Percentiles rank a stretch among this genome's conserved stretches.
phyloP scores from a whole-genome alignment of 2,888 invertebrate species.

The Netelia fuscicornis region DNA sequence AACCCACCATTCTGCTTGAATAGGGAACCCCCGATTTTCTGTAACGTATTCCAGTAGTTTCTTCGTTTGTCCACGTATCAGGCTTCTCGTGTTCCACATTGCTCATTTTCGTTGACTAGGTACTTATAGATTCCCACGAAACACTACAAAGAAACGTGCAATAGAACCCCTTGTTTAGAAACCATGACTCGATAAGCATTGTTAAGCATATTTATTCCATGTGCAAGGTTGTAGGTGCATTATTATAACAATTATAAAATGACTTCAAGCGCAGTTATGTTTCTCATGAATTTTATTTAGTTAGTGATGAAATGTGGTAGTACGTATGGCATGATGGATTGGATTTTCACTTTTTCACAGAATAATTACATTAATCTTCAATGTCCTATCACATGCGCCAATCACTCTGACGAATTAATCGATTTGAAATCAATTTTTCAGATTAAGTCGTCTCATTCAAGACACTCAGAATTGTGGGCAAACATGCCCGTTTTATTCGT shows the following conservation, averaged over 20 bases:
- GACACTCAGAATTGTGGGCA: neutral
- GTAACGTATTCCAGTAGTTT: constrained; percentile 73
- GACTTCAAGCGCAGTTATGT: neutral
- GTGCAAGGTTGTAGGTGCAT: neutral
- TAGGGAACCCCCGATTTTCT: constrained; percentile 73
- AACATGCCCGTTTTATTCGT: constrained; percentile 10
- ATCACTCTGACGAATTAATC: neutral
- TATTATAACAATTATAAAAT: neutral
- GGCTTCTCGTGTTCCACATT: constrained; percentile 75
- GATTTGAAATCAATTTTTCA: neutral
- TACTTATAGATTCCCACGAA: constrained; percentile 72
- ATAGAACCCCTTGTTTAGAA: constrained; percentile 30
- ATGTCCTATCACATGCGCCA: neutral
- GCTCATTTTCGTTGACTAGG: constrained; percentile 76
- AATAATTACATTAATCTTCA: no score
- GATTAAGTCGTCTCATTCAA: neutral
- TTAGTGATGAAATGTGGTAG: neutral
- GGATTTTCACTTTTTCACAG: neutral
- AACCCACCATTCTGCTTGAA: constrained; percentile 80
- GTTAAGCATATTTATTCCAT: constrained; percentile 7
- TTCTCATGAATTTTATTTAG: neutral
- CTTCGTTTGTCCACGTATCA: constrained; percentile 67
- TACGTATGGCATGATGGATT: neutral
- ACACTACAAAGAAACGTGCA: constrained; percentile 69
- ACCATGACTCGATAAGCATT: neutral